Evolutionary conservation across 2,888 invertebrate species (phyloP).

Genomic region (Cheiracanthium punctorium): DNA sequence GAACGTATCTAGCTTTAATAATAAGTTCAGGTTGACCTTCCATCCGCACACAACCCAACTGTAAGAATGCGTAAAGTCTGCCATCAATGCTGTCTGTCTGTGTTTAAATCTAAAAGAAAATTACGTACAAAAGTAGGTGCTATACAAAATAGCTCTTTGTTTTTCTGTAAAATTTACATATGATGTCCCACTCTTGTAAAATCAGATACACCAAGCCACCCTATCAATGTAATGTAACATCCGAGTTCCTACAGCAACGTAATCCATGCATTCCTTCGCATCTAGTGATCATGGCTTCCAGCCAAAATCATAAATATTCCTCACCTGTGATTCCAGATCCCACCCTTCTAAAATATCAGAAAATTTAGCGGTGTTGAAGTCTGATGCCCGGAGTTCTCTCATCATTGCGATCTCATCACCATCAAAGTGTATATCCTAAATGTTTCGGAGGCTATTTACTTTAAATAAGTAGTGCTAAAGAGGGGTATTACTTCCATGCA

Average conservation of each 20-base stretch:
- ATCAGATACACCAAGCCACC: too few species aligned
- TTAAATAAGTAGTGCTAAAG: slow-evolving; percentile 60
- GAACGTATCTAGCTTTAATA: too few species aligned
- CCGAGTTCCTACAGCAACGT: background rate
- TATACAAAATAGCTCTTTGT: too few species aligned
- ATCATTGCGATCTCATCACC: slow-evolving; percentile 44
- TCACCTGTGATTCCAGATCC: background rate
- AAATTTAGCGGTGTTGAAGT: slow-evolving; percentile 16
- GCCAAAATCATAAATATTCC: slow-evolving; percentile 3
- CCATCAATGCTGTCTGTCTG: too few species aligned
- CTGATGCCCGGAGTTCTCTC: background rate
- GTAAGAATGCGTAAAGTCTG: too few species aligned
- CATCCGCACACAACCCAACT: too few species aligned
- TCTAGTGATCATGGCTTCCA: background rate
- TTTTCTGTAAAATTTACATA: too few species aligned
- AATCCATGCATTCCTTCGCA: background rate
- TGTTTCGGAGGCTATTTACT: slow-evolving; percentile 56
- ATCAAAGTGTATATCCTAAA: slow-evolving; percentile 30
- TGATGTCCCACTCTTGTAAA: too few species aligned
- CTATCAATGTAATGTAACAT: too few species aligned
- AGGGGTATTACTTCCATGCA: slow-evolving; percentile 30
- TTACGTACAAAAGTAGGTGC: too few species aligned
- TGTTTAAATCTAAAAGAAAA: too few species aligned
- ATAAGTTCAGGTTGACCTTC: too few species aligned
- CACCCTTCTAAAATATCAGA: background rate